Base-by-base conservation (phyloP, 2,888 invertebrate species). In the Acanthopleura granulata region DNA sequence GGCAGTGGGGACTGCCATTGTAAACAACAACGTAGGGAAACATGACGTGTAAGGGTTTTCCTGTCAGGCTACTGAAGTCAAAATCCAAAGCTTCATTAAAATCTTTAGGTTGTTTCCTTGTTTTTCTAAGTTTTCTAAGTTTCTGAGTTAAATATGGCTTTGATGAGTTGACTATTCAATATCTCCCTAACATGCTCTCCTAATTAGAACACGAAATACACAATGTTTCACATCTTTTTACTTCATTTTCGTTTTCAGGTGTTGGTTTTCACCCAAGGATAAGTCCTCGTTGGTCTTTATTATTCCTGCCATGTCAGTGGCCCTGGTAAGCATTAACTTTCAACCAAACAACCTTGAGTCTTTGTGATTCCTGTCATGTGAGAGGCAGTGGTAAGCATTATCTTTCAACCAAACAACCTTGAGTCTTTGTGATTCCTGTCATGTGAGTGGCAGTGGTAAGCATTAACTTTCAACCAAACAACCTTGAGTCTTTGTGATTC, bases 401-500 rank as follows among this genome's bases (percentile, higher is more conserved):
- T 3, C 40, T 40, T 40, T 40, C 40, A 40, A 40, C 40, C 40
- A 40, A 40, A n/a, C n/a, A n/a, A n/a, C n/a, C n/a, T n/a, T n/a
- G n/a, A n/a, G 57, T 22, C n/a, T 57, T 57, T 57, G 57, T 57
- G n/a, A 57, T 57, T 22, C 57, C 57, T 4, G 57, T 12, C 12
- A 57, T 57, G 57, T 18, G 3, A 9, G 22, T 57, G n/a, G 57
- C 22, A 6, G 3, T 57, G 57, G 57, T 57, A 57, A 57, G 57
- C 57, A 57, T 57, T 57, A n/a, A 9, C 40, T 40, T 40, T 40
- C 40, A 40, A 40, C 40, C 40, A 40, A 40, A n/a, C n/a, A n/a
- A n/a, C n/a, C n/a, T n/a, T n/a, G n/a, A n/a, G 57, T 22, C n/a
- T 57, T 57, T 57, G 57, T 57, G n/a, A 57, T 57, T 22, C 57